Conservation (phyloP, 1,140 invertebrate species). For the Proctacanthus coquilletti region DNA sequence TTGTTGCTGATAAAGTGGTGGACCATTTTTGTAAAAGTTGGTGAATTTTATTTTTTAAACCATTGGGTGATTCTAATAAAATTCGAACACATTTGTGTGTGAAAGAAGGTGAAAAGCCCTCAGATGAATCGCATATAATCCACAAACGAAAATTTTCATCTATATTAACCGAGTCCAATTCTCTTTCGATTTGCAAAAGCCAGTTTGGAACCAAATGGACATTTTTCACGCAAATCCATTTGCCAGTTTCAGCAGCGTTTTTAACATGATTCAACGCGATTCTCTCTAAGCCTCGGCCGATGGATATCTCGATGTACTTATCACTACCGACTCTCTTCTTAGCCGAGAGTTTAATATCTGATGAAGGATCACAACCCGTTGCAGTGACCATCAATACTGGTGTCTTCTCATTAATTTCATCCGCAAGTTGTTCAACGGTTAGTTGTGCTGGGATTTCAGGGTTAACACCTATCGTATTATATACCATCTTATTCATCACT, state of each 20-base stretch:
- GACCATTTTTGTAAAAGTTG: slow-evolving; percentile 31
- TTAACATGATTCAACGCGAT: slow-evolving; percentile 12
- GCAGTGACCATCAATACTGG: slow-evolving; percentile 63
- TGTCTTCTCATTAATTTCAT: slow-evolving; percentile 32
- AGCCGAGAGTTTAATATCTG: slow-evolving; percentile 53
- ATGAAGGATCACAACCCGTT: slow-evolving; percentile 68
- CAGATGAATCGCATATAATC: slow-evolving; percentile 43
- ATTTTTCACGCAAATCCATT: slow-evolving; percentile 54
- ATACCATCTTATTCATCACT: slow-evolving; percentile 53
- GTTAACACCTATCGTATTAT: slow-evolving; percentile 44
- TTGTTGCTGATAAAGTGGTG: slow-evolving; percentile 10
- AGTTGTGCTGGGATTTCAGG: slow-evolving; percentile 17
- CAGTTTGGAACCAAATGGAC: slow-evolving; percentile 71
- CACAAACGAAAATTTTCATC: slow-evolving; percentile 50
- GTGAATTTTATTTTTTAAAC: slow-evolving; percentile 41
- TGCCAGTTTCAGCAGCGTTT: slow-evolving; percentile 16
- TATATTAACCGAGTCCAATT: slow-evolving; percentile 40
- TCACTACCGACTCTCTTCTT: slow-evolving; percentile 34
- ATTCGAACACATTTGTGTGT: slow-evolving; percentile 46
- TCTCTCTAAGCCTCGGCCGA: slow-evolving; percentile 21
- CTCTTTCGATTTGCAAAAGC: slow-evolving; percentile 57
- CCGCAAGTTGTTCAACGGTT: slow-evolving; percentile 19
- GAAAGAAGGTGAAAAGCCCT: slow-evolving; percentile 17
- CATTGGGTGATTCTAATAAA: slow-evolving; percentile 65
- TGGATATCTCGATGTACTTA: slow-evolving; percentile 34